Evolutionary conservation across 2,888 invertebrate species (phyloP).

Genomic region (Clanis bilineata): DNA sequence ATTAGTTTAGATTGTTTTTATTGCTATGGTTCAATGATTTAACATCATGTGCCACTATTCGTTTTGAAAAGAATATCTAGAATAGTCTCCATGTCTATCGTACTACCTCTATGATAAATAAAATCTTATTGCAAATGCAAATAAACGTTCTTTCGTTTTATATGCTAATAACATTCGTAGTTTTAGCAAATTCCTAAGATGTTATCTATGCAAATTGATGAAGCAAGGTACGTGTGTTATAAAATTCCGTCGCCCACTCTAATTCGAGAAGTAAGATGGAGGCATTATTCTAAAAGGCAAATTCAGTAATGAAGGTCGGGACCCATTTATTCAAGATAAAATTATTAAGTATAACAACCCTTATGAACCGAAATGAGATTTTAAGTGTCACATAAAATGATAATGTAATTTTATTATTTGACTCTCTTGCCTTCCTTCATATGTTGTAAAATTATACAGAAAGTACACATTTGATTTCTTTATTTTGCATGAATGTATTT

Average conservation of each 20-base stretch:
- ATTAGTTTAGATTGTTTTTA: constrained; percentile 7
- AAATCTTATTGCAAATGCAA: not conserved
- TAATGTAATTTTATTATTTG: constrained; percentile 11
- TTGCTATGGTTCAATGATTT: not conserved
- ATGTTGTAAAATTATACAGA: not conserved
- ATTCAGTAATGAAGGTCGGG: not conserved
- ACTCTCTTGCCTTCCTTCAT: not conserved
- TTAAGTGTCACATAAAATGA: constrained; percentile 15
- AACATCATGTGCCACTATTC: not conserved
- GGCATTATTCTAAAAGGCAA: not conserved
- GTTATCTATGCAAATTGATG: not conserved
- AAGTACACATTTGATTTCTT: too few species aligned
- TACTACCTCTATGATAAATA: too few species aligned
- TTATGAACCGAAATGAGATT: constrained; percentile 14
- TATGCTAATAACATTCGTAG: not conserved
- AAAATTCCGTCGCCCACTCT: not conserved
- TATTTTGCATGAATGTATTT: too few species aligned
- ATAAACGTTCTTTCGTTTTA: not conserved
- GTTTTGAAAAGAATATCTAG: not conserved
- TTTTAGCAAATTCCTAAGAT: not conserved
- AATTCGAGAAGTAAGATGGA: not conserved
- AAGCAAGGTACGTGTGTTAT: not conserved
- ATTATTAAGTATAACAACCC: constrained; percentile 12
- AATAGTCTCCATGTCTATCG: too few species aligned
- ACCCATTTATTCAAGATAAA: constrained; percentile 12